Conservation (phyloP, 2,113 vertebrate species). For the Carlito syrichta region DNA sequence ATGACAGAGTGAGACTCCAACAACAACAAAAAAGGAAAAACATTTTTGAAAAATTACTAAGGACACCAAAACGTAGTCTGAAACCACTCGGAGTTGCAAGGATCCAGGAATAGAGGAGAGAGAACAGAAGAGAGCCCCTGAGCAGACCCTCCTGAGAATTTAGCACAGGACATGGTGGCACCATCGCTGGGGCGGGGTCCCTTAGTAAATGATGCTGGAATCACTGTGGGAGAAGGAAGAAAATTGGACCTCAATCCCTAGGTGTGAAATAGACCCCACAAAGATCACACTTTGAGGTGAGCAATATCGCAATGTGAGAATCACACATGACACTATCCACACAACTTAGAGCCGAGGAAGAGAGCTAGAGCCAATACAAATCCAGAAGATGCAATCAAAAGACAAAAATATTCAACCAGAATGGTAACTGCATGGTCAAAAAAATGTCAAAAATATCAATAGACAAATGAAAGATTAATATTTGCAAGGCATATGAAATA, state of each 20-base stretch:
- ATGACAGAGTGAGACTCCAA: background rate
- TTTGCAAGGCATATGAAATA: background rate
- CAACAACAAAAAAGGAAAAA: too few species aligned
- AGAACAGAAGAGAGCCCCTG: background rate
- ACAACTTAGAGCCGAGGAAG: too few species aligned
- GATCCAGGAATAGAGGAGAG: background rate
- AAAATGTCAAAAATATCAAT: background rate
- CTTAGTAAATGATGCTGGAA: background rate
- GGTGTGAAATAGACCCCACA: too few species aligned
- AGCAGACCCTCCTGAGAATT: background rate
- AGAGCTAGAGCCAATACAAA: background rate
- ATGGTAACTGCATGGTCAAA: background rate
- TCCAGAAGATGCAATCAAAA: background rate
- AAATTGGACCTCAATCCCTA: background rate
- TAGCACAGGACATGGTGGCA: background rate
- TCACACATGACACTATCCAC: background rate
- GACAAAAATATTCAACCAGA: background rate
- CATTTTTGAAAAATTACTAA: background rate
- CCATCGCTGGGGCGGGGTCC: background rate
- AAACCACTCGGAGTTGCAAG: background rate
- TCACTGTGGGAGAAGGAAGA: background rate
- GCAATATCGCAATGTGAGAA: background rate
- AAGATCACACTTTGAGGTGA: background rate
- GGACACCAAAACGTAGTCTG: background rate
- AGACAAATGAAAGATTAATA: too few species aligned